phyloP scores from a whole-genome alignment of 2,113 vertebrate species.

The Numida meleagris region DNA sequence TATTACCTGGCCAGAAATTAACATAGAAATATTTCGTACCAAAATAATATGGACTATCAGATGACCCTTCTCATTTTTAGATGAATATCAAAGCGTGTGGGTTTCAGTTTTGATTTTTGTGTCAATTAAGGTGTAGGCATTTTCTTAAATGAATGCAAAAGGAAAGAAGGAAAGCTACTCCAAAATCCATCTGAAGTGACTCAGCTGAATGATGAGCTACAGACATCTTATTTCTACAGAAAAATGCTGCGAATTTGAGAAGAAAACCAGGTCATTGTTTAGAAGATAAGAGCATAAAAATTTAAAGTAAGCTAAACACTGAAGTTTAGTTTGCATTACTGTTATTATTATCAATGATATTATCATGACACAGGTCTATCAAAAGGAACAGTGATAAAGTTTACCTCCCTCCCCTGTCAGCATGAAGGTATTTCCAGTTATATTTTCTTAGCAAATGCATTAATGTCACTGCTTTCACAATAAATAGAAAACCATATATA shows the following conservation, averaged over 20 bases:
- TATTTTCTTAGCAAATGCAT: background rate
- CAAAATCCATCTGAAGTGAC: background rate
- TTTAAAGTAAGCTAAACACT: background rate
- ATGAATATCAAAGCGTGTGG: background rate
- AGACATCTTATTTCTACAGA: background rate
- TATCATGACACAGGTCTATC: background rate
- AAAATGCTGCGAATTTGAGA: background rate
- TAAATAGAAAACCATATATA: background rate
- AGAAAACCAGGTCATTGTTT: background rate
- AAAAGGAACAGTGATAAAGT: background rate
- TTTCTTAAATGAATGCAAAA: constrained; percentile 37
- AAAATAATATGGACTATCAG: too few relatives aligned
- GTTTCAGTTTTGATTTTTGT: constrained; percentile 23
- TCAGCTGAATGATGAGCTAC: background rate
- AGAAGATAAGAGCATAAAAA: background rate
- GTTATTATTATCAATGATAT: background rate
- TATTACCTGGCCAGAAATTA: background rate
- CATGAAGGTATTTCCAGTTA: background rate
- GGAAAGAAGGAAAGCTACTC: background rate
- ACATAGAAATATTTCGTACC: too few relatives aligned
- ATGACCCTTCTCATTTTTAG: background rate
- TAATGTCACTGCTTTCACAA: background rate
- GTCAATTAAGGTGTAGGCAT: background rate
- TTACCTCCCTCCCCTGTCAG: background rate
- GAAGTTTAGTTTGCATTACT: background rate